These are phyloP conservation scores for Canis aureus DNA, from an alignment of 2,113 vertebrate genomes.

Conservation along the genomic window DNA sequence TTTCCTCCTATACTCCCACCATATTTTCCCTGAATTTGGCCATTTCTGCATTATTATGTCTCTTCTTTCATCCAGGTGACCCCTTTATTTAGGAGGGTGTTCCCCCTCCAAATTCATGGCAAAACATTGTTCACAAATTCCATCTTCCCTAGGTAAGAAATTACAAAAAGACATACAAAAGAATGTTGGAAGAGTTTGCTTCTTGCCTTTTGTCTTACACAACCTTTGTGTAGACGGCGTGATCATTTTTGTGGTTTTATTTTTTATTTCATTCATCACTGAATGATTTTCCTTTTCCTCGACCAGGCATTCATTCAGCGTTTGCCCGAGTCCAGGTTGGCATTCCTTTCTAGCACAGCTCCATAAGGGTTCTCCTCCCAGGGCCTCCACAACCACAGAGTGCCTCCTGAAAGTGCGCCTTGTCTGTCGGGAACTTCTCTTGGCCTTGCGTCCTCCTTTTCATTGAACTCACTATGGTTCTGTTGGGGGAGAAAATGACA, in stretches of 20 bases:
- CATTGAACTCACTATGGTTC: not conserved
- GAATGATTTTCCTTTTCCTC: not conserved
- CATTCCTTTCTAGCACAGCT: not conserved
- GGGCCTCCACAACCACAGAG: not conserved
- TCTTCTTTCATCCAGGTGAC: not conserved
- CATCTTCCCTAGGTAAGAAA: not conserved
- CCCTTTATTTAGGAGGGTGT: not conserved
- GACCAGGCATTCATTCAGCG: not conserved
- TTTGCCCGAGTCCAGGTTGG: not conserved
- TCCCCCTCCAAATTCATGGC: not conserved
- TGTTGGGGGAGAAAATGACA: not conserved
- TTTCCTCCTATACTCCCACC: fast-evolving
- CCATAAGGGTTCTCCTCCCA: not conserved
- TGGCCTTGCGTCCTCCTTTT: not conserved
- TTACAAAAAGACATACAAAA: not conserved
- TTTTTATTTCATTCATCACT: not conserved
- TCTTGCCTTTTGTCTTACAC: not conserved
- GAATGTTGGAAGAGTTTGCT: not conserved
- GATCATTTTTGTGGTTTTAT: not conserved
- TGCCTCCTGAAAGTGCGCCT: not conserved
- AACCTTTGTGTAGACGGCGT: not conserved
- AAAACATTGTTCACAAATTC: not conserved
- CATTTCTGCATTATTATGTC: not conserved
- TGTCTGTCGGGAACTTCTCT: not conserved
- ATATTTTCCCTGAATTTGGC: not conserved